Evolutionary conservation across 2,113 vertebrate genomes (phyloP), one percentile per base, ranked within the genome.

Genomic region (Mastomys natalensis): DNA sequence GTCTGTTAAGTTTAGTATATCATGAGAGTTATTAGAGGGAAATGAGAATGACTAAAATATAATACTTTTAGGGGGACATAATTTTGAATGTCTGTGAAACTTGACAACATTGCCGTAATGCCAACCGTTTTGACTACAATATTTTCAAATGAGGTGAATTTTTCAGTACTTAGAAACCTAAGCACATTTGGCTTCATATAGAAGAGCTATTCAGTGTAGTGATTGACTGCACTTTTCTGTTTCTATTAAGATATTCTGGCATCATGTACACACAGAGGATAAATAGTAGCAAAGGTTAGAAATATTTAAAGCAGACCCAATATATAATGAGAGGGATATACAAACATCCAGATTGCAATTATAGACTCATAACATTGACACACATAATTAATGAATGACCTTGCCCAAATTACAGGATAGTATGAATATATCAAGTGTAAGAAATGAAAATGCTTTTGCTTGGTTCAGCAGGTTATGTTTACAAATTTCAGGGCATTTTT

Each of bases 211-310:
- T 95, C 74, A 60, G 3, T 60, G 13, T 86, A 78, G 34, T 92
- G 53, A 96, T 34, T 40, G 87, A 76, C 53, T 53, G 19, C 2
- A n/a, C 43, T 93, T 96, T 92, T 90, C 86, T 3, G 37, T 91
- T 94, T 96, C 82, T 92, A 8, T 96, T 89, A 92, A 81, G 80
- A 88, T 86, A 94, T 89, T 93, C 87, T 95, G 91, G 34, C 60
- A 94, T 95, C 43, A 70, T 64, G 21, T 22, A 80, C 60, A 21
- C 73, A 96, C 26, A 66, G 85, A 93, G 45, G 73, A 93, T 95
- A 96, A 95, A 82, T 16, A 93, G 93, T 87, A 91, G 73, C 94
- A 96, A 96, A 96, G 89, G 73, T 97, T 96, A 96, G 92, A 84
- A 95, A 87, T 93, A 94, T 70, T 89, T 95, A 95, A 94, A 91